A percentile compares a stretch with the other conserved stretches of the same genome.
phyloP scores from a whole-genome alignment of 1,140 invertebrate species.

The Mylabris phalerata region DNA sequence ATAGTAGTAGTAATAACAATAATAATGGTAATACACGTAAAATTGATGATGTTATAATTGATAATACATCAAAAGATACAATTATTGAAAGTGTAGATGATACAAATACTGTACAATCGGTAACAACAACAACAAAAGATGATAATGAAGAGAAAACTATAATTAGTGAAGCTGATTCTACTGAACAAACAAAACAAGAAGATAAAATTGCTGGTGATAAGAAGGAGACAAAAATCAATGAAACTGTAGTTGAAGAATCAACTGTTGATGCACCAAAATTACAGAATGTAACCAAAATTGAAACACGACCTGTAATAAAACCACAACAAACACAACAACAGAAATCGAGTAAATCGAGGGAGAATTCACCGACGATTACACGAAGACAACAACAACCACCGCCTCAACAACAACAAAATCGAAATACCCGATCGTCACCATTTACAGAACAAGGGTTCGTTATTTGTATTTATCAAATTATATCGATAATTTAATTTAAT shows the following conservation, averaged over 20 bases:
- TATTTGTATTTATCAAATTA: background rate
- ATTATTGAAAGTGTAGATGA: background rate
- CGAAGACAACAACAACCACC: background rate
- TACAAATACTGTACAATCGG: background rate
- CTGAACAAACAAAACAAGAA: slow-evolving; percentile 32
- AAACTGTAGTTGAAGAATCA: slow-evolving; percentile 27
- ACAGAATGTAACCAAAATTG: slow-evolving; percentile 2
- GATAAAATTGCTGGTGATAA: slow-evolving; percentile 6
- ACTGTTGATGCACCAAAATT: slow-evolving; percentile 30
- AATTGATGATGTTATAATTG: background rate
- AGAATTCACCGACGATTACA: slow-evolving; percentile 3
- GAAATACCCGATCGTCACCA: slow-evolving; percentile 5
- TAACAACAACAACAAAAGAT: slow-evolving; percentile 21
- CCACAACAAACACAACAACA: background rate
- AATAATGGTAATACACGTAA: background rate
- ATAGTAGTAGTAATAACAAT: background rate
- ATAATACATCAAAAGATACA: background rate
- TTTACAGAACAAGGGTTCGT: slow-evolving; percentile 10
- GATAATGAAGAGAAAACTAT: slow-evolving; percentile 40
- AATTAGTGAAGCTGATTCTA: slow-evolving; percentile 41
- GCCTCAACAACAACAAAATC: background rate
- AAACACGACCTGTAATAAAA: background rate
- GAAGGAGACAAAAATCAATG: slow-evolving; percentile 8
- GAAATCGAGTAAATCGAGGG: slow-evolving; percentile 1
- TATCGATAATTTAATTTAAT: background rate